Evolutionary conservation across 2,113 vertebrate species (phyloP).

Genomic region (Bos indicus): DNA sequence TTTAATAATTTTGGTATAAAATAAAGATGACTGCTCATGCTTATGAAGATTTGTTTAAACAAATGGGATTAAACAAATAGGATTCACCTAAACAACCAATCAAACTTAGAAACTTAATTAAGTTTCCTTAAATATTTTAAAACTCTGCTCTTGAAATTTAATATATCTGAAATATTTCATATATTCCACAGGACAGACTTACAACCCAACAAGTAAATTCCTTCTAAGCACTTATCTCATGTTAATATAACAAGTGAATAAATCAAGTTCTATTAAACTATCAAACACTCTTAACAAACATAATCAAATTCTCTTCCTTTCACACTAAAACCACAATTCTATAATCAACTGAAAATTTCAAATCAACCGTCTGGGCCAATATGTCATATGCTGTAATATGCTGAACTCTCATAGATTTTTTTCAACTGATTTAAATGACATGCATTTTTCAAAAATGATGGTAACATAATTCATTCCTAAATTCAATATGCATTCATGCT

Average conservation of each 20-base stretch:
- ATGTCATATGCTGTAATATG: not conserved
- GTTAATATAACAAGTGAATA: not conserved
- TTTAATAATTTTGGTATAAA: not conserved
- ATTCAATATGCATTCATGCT: not conserved
- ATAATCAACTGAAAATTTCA: not conserved
- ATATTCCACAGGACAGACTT: not conserved
- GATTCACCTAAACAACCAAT: not conserved
- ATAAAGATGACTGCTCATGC: not conserved
- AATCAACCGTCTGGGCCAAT: not conserved
- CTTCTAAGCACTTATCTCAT: not conserved
- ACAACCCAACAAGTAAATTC: not conserved
- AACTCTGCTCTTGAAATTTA: not conserved
- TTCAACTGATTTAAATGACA: not conserved
- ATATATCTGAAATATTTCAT: not conserved
- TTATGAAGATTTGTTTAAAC: not conserved
- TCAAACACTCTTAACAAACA: not conserved
- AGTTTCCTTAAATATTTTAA: not conserved
- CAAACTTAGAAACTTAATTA: not conserved
- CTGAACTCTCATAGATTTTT: not conserved
- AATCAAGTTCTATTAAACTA: not conserved
- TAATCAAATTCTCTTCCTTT: not conserved
- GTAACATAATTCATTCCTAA: not conserved
- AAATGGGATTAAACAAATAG: not conserved
- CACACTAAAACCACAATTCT: not conserved
- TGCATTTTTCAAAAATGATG: not conserved